Conservation (phyloP, 1,140 invertebrate species). For the Tribolium castaneum region DNA sequence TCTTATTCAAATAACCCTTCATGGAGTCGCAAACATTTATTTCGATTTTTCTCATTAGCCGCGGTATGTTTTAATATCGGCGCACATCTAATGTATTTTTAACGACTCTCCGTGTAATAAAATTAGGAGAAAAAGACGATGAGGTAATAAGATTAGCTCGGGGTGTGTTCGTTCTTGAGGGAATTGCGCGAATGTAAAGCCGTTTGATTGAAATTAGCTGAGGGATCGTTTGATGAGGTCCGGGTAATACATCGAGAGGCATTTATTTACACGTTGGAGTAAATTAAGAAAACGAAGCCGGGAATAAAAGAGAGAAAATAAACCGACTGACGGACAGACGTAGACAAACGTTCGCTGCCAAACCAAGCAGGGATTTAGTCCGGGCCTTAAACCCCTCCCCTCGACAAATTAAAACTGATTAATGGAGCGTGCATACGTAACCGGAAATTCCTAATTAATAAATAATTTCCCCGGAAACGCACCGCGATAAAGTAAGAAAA, state of each 20-base stretch:
- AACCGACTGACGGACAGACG: slow-evolving; percentile 36
- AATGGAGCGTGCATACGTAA: slow-evolving; percentile 5
- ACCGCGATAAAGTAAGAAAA: background rate
- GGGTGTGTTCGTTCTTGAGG: background rate
- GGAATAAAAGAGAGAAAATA: slow-evolving; percentile 36
- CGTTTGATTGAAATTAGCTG: slow-evolving; percentile 31
- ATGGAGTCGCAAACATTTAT: background rate
- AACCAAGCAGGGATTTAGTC: slow-evolving; percentile 34
- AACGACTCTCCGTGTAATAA: background rate
- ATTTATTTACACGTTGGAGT: slow-evolving; percentile 41
- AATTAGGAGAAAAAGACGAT: background rate
- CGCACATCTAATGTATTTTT: slow-evolving; percentile 1
- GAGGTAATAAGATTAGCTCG: slow-evolving; percentile 24
- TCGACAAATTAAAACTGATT: slow-evolving; percentile 21
- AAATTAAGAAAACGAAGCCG: slow-evolving; percentile 35
- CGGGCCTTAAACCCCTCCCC: background rate
- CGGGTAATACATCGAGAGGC: slow-evolving; percentile 31
- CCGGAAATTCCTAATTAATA: slow-evolving; percentile 12
- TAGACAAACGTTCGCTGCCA: slow-evolving; percentile 40
- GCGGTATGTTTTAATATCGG: background rate
- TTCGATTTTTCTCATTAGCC: slow-evolving; percentile 2
- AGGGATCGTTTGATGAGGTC: slow-evolving; percentile 31
- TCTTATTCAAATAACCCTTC: slow-evolving; percentile 2
- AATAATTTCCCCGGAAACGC: background rate
- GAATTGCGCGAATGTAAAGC: slow-evolving; percentile 15